Evolutionary conservation across 2,888 invertebrate species (phyloP), one percentile per base, ranked within the genome.

Genomic region (Standfussiana lucernea): DNA sequence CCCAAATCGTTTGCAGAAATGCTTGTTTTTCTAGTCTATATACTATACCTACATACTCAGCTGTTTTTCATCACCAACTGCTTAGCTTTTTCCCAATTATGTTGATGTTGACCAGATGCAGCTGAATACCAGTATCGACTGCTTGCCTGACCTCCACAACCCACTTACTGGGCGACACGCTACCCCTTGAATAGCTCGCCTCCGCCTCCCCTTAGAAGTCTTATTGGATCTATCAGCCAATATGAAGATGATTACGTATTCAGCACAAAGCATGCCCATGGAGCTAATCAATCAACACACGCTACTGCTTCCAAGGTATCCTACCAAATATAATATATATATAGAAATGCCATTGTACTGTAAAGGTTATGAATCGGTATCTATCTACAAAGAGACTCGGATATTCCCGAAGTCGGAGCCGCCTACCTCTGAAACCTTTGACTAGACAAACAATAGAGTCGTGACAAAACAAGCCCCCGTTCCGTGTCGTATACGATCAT

Each of bases 391-490:
- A 77, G 83, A 83, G 70, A 82, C 62, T 68, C 40, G 61, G 64
- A 82, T 72, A 13, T 75, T 71, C 47, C 50, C 24, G 50, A 56
- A 77, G 67, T 68, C 10, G 53, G 21, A 45, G 53, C n/a, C n/a
- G 35, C 50, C 47, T 62, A 61, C 66, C 83, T 67, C 53, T 7
- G 77, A 77, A 83, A 83, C 72, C 72, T 82, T 73, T 82, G 83
- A 77, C 62, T 83, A 35, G 53, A 64, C 71, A 77, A 83, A 83
- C 86, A 86, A 83, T 86, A 47, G 62, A 42, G 13, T 71, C 47
- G n/a, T 64, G 32, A 86, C 70, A 83, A 69, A 83, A 83, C 72
- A 77, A 73, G 72, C 67, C 28, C 64, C 21, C 18, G 83, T 35
- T 66, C 47, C 69, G 75, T 59, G 28, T 13, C 28, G 32, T n/a